phyloP scores from a whole-genome alignment of 2,113 vertebrate species.

The Rhegmatorhina hoffmannsi region DNA sequence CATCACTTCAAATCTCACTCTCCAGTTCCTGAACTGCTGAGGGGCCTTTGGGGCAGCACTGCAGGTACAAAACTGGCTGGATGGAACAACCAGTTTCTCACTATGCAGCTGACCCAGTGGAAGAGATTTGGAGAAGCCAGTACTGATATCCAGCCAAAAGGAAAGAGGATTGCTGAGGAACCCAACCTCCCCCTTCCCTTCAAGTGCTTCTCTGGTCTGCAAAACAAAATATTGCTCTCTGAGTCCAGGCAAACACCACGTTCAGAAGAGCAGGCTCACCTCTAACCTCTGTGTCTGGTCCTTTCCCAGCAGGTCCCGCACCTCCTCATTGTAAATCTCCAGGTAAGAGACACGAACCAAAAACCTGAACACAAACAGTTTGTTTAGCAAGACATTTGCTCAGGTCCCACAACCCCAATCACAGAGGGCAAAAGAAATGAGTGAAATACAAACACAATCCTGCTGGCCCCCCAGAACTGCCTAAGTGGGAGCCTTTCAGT shows the following conservation, averaged over 20 bases:
- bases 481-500: not conserved
- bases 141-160: not conserved
- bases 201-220: not conserved
- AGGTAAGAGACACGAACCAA: slow-evolving; percentile 96
- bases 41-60: not conserved
- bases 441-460: not conserved
- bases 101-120: not conserved
- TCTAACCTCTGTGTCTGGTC: slow-evolving; percentile 95
- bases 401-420: not conserved
- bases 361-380: slow-evolving; percentile 81
- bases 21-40: not conserved
- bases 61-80: not conserved
- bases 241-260: not conserved
- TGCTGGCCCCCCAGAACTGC: not conserved
- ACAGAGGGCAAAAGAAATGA: not conserved
- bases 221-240: not conserved
- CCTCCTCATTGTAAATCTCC: slow-evolving; percentile 99
- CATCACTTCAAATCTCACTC: not conserved
- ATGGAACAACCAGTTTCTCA: not conserved
- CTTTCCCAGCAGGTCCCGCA: slow-evolving; percentile 93
- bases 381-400: not conserved
- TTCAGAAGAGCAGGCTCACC: slow-evolving; percentile 74
- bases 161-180: not conserved
- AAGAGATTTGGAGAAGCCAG: not conserved
- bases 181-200: not conserved